phyloP scores from a whole-genome alignment of 2,888 invertebrate species.

The Pycnomerus fuliginosus region DNA sequence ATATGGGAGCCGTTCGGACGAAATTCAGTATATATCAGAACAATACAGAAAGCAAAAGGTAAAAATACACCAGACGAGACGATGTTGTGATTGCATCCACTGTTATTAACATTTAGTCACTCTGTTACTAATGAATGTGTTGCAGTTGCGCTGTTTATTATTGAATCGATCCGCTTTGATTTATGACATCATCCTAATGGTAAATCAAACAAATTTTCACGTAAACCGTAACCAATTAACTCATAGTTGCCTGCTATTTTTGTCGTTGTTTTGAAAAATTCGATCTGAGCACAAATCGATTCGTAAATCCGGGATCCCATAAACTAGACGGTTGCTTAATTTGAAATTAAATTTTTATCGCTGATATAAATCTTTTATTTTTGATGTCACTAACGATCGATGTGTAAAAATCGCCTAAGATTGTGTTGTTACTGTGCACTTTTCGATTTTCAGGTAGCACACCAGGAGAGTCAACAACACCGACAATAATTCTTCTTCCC shows the following conservation, averaged over 20 bases:
- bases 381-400: no score
- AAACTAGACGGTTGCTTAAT: no score
- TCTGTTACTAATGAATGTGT: no score
- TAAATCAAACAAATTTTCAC: slow-evolving; percentile 5
- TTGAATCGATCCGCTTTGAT: no score
- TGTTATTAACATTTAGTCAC: no score
- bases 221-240: slow-evolving; percentile 17
- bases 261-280: slow-evolving; percentile 8
- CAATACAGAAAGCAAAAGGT: slow-evolving; percentile 22
- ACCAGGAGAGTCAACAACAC: slow-evolving; percentile 51
- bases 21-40: slow-evolving; percentile 22
- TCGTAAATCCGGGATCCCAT: slow-evolving; percentile 1
- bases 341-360: no score
- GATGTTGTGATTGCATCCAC: slow-evolving; percentile 4
- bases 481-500: slow-evolving; percentile 58
- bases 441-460: slow-evolving; percentile 31
- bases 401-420: no score
- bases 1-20: slow-evolving; percentile 23
- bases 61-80: slow-evolving; percentile 6
- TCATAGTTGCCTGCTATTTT: slow-evolving; percentile 8
- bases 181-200: slow-evolving; percentile 1
- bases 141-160: no score
- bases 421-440: slow-evolving; percentile 7
- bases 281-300: slow-evolving; percentile 5
- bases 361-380: no score